Conservation (phyloP, 1,140 invertebrate genomes). For the Drosophila guanche region DNA sequence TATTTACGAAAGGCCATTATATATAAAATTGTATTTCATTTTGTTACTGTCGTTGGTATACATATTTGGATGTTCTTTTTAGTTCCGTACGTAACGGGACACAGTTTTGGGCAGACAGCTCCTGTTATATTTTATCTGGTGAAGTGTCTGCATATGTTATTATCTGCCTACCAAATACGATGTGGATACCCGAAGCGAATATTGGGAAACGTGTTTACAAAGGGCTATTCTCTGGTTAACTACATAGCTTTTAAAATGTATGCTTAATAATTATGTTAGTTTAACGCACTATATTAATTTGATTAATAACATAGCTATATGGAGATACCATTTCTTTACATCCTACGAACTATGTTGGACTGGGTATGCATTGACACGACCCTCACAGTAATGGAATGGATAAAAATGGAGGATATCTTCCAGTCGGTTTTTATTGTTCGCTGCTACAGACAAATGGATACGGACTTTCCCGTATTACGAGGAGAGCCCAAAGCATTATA, state of each 20-base stretch:
- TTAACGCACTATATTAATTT: not conserved
- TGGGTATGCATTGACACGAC: conserved; percentile 99
- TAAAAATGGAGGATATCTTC: conserved; percentile 99
- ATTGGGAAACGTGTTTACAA: conserved; percentile 97
- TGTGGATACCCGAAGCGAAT: conserved; percentile 97
- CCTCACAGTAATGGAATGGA: conserved; percentile 98
- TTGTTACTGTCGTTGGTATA: conserved; percentile 93
- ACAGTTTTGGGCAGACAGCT: conserved; percentile 92
- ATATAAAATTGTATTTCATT: conserved; percentile 96
- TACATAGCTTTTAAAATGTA: conserved; percentile 96
- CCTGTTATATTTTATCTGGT: conserved; percentile 98
- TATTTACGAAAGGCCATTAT: conserved; percentile 97
- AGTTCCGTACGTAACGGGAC: conserved; percentile 94
- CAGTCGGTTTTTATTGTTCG: conserved; percentile 97
- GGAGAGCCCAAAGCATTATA: conserved; percentile 91
- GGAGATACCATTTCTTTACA: conserved; percentile 97
- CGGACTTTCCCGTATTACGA: conserved; percentile 94
- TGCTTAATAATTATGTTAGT: conserved; percentile 51
- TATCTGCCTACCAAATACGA: conserved; percentile 97
- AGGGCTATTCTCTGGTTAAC: conserved; percentile 95
- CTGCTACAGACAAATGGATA: conserved; percentile 94
- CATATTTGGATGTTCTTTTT: conserved; percentile 99
- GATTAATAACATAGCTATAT: conserved; percentile 89
- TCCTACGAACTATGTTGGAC: conserved; percentile 97
- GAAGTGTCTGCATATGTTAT: conserved; percentile 96